Base-by-base conservation (phyloP, 1,140 invertebrate species). In the Meloidogyne chitwoodi region DNA sequence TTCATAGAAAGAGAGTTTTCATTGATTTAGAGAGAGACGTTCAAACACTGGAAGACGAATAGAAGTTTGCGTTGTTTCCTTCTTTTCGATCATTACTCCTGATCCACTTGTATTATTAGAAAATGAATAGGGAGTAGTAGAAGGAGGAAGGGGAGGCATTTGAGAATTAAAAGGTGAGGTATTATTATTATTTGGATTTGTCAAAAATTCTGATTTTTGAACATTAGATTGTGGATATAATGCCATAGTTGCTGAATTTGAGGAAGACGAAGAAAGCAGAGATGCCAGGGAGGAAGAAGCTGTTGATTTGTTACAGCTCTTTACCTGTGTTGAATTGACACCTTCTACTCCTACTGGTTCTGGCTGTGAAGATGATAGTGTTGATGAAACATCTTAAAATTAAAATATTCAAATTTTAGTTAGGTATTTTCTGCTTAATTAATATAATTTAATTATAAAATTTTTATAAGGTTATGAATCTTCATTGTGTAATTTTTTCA, bases 11-110 rank as follows among this genome's bases (percentile, higher is more conserved):
- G 34, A 10, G 3, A 38, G 8, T 19, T 38, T 38, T 71, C 63
- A 72, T 26, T 72, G 71, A 64, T 73, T 73, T 29, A 73, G 11
- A 14, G 56, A 73, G 64, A 73, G 71, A 63, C 71, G 71, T 34
- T 73, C 71, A 73, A 73, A 73, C 2, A 73, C 71, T 41, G 71
- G 71, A 27, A 73, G 64, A 41, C 71, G 71, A 48, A 70, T 29
- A 22, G 44, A 56, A 14, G 44, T 14, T 16, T n/a, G 48, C 19
- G 48, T n/a, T 56, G 48, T 6, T n/a, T 6, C 48, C 5, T 56
- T 56, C 19, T 56, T 56, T 56, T 56, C 48, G 19, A n/a, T n/a
- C 6, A n/a, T n/a, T n/a, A n/a, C n/a, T n/a, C n/a, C n/a, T n/a
- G n/a, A n/a, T n/a, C n/a, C n/a, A n/a, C n/a, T n/a, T n/a, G n/a